Evolutionary conservation across 1,140 invertebrate genomes (phyloP), one percentile per base, ranked within the genome.

Genomic region (Copidosoma floridanum): DNA sequence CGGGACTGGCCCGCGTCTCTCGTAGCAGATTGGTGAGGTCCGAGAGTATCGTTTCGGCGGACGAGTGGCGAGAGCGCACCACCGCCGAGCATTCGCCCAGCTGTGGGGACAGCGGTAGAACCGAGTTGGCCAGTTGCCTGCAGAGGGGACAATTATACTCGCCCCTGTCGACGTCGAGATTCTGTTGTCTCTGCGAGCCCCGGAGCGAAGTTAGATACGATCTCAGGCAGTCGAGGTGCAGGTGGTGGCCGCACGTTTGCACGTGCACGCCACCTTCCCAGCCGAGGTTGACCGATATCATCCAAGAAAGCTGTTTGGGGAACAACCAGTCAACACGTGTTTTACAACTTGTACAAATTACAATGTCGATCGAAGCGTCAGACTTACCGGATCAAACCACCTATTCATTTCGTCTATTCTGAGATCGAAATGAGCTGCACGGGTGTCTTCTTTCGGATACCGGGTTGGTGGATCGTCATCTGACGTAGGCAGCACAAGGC

Each of bases 81-180:
- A 88, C 75, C 44, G 86, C 84, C 35, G 85, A 82, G 35, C 85
- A 82, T 65, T 89, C 86, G 24, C 88, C 87, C 56, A 90, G 82
- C 72, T 92, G 87, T 4, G 93, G 92, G 23, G 90, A 88, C 16
- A 97, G 81, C 3, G 95, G 95, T 57, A 98, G 80, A 58, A 97
- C 92, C 10, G 92, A 90, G 81, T 98, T 98, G 3, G 94, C 93
- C 18, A 96, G 81, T 80, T 97, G 94, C 16, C 95, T 85, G 79
- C 95, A 98, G 23, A 97, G 81, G 3, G 95, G 95, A 81, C 95
- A 98, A 58, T 90, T 85, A 82, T 94, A 98, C 82, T 98, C 95
- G 20, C 93, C 92, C 43, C 89, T 82, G 68, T 93, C 91, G 54
- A 88, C 85, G 65, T 88, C 86, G 50, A 92, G 77, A 71, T 83